Evolutionary conservation across 2,113 vertebrate species (phyloP).

Genomic region (Cyphomyrus discorhynchus): DNA sequence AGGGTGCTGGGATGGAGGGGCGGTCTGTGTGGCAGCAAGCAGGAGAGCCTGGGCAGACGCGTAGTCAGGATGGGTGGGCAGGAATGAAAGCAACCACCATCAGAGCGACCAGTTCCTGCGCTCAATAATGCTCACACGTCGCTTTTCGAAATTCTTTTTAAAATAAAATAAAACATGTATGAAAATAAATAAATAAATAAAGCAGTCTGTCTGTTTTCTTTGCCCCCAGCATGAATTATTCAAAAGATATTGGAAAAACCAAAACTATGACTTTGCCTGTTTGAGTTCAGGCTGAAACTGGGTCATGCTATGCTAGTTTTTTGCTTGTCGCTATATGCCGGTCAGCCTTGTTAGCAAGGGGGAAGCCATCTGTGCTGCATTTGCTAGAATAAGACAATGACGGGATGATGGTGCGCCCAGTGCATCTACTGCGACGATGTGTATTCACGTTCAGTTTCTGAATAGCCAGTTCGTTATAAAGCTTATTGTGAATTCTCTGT

Average conservation of each 20-base stretch:
- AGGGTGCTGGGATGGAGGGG: not conserved
- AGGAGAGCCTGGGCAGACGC: not conserved
- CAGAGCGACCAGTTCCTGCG: not conserved
- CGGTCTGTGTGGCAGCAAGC: not conserved
- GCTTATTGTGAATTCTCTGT: not conserved
- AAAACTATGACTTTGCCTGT: not conserved
- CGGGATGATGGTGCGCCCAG: not conserved
- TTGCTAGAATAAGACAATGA: not conserved
- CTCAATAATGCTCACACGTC: not conserved
- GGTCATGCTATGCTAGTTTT: not conserved
- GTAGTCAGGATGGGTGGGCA: not conserved
- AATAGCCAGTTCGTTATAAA: not conserved
- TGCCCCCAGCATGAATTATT: not conserved
- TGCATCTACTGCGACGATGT: not conserved
- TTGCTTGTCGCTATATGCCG: not conserved
- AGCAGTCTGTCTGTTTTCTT: not conserved
- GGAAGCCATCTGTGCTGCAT: not conserved
- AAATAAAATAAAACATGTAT: not conserved
- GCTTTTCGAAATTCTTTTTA: not conserved
- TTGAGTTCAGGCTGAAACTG: not conserved
- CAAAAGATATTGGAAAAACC: not conserved
- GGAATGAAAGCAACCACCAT: not conserved
- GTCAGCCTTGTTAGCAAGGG: not conserved
- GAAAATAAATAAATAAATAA: not conserved
- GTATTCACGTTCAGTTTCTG: not conserved